Evolutionary conservation across 2,113 vertebrate genomes (phyloP).

Genomic region (Ochotona curzoniae): DNA sequence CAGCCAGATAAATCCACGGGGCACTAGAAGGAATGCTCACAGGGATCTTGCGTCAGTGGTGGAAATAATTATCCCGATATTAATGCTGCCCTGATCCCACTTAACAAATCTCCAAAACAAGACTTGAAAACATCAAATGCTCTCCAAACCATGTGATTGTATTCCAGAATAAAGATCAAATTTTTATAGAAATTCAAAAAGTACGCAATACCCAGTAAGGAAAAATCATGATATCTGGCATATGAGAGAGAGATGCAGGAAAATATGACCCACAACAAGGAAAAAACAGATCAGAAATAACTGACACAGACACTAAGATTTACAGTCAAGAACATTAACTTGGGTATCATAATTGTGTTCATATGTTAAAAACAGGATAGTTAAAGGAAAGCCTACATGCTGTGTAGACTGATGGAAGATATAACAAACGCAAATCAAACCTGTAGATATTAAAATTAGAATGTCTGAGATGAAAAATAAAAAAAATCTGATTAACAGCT

Average conservation of each 20-base stretch:
- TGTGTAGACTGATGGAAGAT: background rate
- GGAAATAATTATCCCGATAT: background rate
- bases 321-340: background rate
- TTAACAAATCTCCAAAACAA: background rate
- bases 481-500: background rate
- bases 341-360: background rate
- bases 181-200: background rate
- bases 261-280: background rate
- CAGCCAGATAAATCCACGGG: background rate
- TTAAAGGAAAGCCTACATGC: background rate
- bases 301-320: background rate
- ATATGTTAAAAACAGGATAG: background rate
- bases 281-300: conserved; percentile 6
- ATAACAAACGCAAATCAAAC: background rate
- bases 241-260: background rate
- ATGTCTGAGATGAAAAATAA: background rate
- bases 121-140: background rate
- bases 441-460: background rate
- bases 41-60: background rate
- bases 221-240: background rate
- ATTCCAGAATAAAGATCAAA: background rate
- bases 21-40: background rate
- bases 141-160: background rate
- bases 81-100: background rate
- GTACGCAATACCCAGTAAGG: background rate